Evolutionary conservation across 2,888 invertebrate genomes (phyloP).

Genomic region (Ceramica pisi): DNA sequence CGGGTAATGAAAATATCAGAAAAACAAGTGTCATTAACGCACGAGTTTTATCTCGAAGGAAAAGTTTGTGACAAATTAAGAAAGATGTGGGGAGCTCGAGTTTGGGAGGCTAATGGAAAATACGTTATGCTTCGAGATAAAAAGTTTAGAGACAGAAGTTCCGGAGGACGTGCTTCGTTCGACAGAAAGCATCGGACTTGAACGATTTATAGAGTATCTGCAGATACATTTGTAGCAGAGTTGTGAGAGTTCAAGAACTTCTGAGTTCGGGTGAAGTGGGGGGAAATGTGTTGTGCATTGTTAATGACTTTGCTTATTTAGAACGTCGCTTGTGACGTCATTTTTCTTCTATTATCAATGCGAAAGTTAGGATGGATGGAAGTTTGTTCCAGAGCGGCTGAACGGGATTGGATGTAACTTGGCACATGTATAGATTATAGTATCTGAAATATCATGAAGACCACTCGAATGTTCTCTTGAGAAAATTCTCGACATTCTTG

Average conservation of each 20-base stretch:
- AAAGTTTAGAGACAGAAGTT: conserved; percentile 63
- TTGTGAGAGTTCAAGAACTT: conserved; percentile 50
- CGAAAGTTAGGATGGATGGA: too few species aligned
- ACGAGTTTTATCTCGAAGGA: conserved; percentile 74
- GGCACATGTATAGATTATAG: too few species aligned
- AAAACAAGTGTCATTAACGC: conserved; percentile 79
- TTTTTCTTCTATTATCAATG: too few species aligned
- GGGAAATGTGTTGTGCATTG: conserved; percentile 40
- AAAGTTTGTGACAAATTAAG: conserved; percentile 84
- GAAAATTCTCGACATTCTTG: too few species aligned
- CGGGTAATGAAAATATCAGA: conserved; percentile 77
- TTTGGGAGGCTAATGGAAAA: conserved; percentile 60
- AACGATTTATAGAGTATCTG: conserved; percentile 54
- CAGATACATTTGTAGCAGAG: conserved; percentile 42
- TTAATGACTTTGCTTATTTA: conserved; percentile 42
- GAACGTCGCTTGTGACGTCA: conserved; percentile 9
- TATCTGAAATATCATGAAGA: too few species aligned
- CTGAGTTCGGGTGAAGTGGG: conserved; percentile 13
- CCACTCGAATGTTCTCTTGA: too few species aligned
- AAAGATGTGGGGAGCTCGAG: conserved; percentile 64
- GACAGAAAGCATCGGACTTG: conserved; percentile 53
- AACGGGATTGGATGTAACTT: too few species aligned
- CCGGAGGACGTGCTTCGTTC: conserved; percentile 56
- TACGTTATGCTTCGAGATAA: conserved; percentile 64
- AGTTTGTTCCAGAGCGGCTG: too few species aligned